Evolutionary conservation across 2,888 invertebrate species (phyloP), one percentile per base, ranked within the genome.

Genomic region (Eupithecia subfuscata): DNA sequence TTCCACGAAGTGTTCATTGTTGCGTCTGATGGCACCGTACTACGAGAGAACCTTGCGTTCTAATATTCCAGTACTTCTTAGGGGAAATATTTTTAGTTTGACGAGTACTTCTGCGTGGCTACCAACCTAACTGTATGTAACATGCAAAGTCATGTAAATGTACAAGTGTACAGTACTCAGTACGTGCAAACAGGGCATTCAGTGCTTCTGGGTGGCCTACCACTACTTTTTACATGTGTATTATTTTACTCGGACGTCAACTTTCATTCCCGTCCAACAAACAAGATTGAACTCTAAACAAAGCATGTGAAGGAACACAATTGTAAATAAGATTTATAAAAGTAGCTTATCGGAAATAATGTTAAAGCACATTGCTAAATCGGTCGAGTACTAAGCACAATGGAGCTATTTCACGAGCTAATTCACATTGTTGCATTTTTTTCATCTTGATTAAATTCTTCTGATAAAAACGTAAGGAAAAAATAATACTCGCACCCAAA

Each of bases 371-470:
- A 86, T 87, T 86, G 90, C 91, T 92, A 92, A 92, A 91, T 91
- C 90, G 88, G 88, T 90, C 88, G 87, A 83, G 88, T 89, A 88
- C 87, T 86, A 88, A 84, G 83, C 89, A 93, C 93, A 93, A 93
- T 93, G 91, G 91, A 78, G 88, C 89, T 91, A 93, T 92, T 93
- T 92, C 93, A 93, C 92, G 92, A 88, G 83, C 90, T 91, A 88
- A 90, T 92, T 91, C 85, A 89, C 88, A 90, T 92, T 87, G 88
- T 89, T 86, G 86, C 85, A 84, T 83, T 89, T 90, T 89, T 82
- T 80, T 80, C n/a, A 82, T 82, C 75, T 79, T 79, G 77, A 79
- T 82, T 78, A 76, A 75, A 79, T 77, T 80, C 75, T 75, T 65
- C 63, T 73, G 78, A 77, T 75, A 72, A 30, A 71, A 63, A 69